Evolutionary conservation across 2,113 vertebrate genomes (phyloP).

Genomic region (Ammospiza caudacuta): DNA sequence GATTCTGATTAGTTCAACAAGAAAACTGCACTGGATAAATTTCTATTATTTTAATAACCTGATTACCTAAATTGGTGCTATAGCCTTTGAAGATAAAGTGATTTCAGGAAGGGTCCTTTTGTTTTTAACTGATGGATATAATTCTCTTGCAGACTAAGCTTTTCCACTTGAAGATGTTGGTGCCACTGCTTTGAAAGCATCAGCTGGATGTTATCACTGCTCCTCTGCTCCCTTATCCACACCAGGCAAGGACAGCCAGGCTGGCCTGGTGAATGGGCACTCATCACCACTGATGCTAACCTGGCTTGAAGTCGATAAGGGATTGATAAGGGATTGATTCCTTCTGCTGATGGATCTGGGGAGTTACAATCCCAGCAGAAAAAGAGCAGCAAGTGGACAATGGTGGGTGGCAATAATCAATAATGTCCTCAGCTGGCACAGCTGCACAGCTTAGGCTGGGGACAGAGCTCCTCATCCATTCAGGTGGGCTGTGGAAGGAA

Average conservation of each 20-base stretch:
- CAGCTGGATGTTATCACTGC: not conserved
- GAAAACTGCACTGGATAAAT: not conserved
- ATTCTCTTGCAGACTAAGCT: not conserved
- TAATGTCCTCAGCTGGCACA: not conserved
- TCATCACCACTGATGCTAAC: not conserved
- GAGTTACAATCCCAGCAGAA: not conserved
- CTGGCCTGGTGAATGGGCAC: not conserved
- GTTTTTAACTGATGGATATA: not conserved
- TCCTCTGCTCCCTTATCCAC: not conserved
- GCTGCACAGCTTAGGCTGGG: not conserved
- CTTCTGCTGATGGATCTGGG: not conserved
- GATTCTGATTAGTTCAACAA: not conserved
- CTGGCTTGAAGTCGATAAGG: not conserved
- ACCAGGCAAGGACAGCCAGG: not conserved
- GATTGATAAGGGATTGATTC: not conserved
- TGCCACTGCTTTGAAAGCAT: not conserved
- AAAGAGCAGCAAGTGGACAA: not conserved
- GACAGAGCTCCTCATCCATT: not conserved
- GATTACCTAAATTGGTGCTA: not conserved
- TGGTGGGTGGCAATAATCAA: not conserved
- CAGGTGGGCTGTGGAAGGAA: not conserved
- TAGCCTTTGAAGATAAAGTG: not conserved
- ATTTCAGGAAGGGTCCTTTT: not conserved
- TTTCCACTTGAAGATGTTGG: not conserved
- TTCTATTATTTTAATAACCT: constrained; percentile 26